phyloP scores from a whole-genome alignment of 2,888 invertebrate genomes.

The Pseudococcus longispinus region DNA sequence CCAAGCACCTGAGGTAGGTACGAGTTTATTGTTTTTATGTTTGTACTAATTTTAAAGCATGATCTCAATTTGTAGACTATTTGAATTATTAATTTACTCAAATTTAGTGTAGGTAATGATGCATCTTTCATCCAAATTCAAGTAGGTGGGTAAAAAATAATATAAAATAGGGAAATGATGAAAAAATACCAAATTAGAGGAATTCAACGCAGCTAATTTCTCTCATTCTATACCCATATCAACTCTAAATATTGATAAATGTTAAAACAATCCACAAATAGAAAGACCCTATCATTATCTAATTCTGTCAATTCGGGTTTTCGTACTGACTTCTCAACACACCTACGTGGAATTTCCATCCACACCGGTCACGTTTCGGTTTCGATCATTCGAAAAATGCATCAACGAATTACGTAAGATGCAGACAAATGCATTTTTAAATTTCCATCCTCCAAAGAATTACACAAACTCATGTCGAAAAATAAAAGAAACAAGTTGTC shows the following conservation, averaged over 20 bases:
- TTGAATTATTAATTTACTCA: no score
- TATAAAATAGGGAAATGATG: no score
- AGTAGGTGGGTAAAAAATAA: no score
- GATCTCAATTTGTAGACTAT: no score
- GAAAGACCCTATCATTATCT: not conserved
- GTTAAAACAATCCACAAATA: not conserved
- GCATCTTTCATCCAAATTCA: no score
- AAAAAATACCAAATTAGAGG: no score
- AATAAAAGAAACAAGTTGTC: not conserved
- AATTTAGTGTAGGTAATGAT: no score
- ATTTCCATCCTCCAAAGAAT: not conserved
- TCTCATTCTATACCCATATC: no score
- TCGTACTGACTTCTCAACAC: not conserved
- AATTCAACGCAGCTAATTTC: not conserved
- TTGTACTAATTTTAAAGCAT: no score
- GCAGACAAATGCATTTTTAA: conserved; percentile 12
- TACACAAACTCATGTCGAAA: not conserved
- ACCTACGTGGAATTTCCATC: not conserved
- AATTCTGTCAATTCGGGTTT: not conserved
- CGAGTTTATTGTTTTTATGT: no score
- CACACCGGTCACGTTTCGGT: not conserved
- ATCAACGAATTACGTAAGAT: not conserved
- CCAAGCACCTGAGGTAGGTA: no score
- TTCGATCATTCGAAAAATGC: not conserved
- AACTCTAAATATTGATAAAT: not conserved